These are phyloP conservation scores for Tachina fera DNA, from an alignment of 2,888 invertebrate genomes.

Conservation along the genomic window DNA sequence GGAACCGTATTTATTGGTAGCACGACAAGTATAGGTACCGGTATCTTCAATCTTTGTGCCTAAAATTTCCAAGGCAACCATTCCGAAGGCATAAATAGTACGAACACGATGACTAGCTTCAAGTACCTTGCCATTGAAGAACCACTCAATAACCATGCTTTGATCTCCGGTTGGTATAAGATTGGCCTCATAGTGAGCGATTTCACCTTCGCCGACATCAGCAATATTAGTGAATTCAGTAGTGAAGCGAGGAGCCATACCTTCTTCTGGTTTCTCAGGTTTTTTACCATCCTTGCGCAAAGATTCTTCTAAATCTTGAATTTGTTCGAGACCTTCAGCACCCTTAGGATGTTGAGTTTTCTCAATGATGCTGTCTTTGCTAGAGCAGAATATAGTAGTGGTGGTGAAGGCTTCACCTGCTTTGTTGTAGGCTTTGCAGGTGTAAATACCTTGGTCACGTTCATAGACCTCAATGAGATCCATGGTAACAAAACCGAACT, in stretches of 20 bases:
- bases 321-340: constrained; percentile 95
- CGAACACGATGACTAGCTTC: constrained; percentile 95
- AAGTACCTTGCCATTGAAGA: constrained; percentile 94
- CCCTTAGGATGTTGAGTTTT: constrained; percentile 97
- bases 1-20: constrained; percentile 94
- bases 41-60: constrained; percentile 97
- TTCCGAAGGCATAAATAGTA: constrained; percentile 98
- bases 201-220: constrained; percentile 96
- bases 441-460: constrained; percentile 96
- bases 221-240: constrained; percentile 92
- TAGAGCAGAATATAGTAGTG: constrained; percentile 92
- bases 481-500: constrained; percentile 98
- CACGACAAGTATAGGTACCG: constrained; percentile 93
- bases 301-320: constrained; percentile 95
- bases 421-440: constrained; percentile 94
- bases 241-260: constrained; percentile 93
- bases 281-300: constrained; percentile 88
- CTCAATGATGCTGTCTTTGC: constrained; percentile 92
- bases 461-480: constrained; percentile 96
- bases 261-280: constrained; percentile 89
- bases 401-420: constrained; percentile 96
- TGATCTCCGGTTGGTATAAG: constrained; percentile 97
- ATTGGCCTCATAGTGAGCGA: constrained; percentile 98
- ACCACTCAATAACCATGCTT: constrained; percentile 97
- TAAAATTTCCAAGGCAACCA: constrained; percentile 97